Conservation (phyloP, 2,113 vertebrate species). For the Charadrius vociferus region DNA sequence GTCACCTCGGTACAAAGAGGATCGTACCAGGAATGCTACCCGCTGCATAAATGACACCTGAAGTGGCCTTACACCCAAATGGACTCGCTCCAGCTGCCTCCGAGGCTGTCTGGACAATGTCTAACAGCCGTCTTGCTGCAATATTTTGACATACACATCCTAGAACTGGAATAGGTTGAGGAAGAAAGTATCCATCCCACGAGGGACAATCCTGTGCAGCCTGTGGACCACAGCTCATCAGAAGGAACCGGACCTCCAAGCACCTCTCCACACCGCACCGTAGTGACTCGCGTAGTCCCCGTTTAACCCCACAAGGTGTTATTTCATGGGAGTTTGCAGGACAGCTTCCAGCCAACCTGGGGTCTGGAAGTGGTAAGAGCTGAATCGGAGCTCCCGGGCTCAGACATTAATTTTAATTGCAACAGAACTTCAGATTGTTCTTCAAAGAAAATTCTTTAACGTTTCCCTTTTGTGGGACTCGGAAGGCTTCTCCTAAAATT, state of each 20-base stretch:
- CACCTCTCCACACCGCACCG: rapidly evolving
- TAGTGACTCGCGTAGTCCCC: rapidly evolving
- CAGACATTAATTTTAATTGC: neutral
- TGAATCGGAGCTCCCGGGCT: neutral
- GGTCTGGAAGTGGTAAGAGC: neutral
- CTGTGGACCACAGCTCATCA: neutral
- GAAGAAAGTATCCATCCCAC: too few relatives aligned
- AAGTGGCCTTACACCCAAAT: neutral
- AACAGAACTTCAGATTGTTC: neutral
- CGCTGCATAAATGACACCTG: neutral
- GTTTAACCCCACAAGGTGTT: neutral
- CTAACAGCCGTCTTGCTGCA: neutral
- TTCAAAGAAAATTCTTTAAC: neutral
- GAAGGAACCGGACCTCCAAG: neutral
- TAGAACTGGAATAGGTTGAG: neutral
- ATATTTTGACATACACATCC: neutral
- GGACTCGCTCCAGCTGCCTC: neutral
- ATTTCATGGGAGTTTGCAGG: neutral
- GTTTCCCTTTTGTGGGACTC: neutral
- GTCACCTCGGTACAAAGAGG: neutral
- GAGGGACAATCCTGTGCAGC: neutral
- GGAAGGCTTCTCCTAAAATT: neutral
- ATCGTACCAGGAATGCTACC: neutral
- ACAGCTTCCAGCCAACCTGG: neutral
- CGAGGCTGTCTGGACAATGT: neutral